Percentiles rank a stretch among this genome's conserved stretches.
These are phyloP conservation scores for Heterodera schachtii DNA, from an alignment of 1,140 invertebrate genomes.

Conservation along the genomic window DNA sequence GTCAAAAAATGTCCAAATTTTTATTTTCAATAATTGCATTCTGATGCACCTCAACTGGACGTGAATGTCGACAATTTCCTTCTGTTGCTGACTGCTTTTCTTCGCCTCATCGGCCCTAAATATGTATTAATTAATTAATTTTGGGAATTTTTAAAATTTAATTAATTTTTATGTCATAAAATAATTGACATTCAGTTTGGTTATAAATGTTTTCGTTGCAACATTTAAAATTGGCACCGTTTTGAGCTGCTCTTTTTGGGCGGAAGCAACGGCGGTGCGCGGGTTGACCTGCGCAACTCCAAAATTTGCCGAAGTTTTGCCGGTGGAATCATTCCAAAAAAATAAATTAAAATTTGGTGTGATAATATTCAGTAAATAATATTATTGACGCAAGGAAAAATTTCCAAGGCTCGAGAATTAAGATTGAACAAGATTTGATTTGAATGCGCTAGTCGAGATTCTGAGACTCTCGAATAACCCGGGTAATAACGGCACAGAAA, in stretches of 20 bases:
- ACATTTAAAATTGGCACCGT: not conserved
- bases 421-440: too few species aligned
- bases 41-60: slow-evolving; percentile 42
- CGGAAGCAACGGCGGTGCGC: slow-evolving; percentile 62
- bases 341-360: not conserved
- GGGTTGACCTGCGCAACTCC: slow-evolving; percentile 73
- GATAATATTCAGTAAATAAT: not conserved
- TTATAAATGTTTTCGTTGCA: too few species aligned
- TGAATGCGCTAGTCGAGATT: too few species aligned
- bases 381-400: too few species aligned
- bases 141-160: too few species aligned
- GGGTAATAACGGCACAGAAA: too few species aligned
- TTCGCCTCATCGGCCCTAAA: slow-evolving; percentile 44
- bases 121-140: not conserved
- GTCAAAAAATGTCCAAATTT: too few species aligned
- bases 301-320: slow-evolving; percentile 67
- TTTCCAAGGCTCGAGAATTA: too few species aligned
- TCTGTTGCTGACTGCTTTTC: slow-evolving; percentile 21
- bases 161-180: too few species aligned
- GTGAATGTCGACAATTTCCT: slow-evolving; percentile 55
- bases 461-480: too few species aligned
- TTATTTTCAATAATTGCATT: not conserved
- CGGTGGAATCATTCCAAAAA: slow-evolving; percentile 27
- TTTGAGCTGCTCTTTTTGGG: slow-evolving; percentile 47
- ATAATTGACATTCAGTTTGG: too few species aligned